Base-by-base conservation (phyloP, 2,888 invertebrate genomes). In the Drosophila nr. perissopoda region DNA sequence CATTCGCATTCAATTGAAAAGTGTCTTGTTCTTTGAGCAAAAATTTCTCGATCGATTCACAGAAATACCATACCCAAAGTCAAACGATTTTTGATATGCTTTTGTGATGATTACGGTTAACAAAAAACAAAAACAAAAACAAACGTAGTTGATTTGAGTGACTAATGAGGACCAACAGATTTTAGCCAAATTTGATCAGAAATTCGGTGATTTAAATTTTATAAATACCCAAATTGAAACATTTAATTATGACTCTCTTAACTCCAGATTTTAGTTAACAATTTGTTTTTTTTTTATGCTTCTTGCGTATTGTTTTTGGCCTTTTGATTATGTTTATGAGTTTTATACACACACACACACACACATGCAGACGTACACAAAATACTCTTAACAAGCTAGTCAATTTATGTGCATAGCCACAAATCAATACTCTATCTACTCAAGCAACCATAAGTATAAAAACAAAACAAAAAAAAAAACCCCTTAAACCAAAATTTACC, bases 91-190 rank as follows among this genome's bases (percentile, higher is more conserved):
- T 82, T 69, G 49, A 71, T 64, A 66, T 79, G 56, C 52, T 64
- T 65, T 56, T 70, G 54, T 61, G 61, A 46, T 40, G 61, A 77
- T 64, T 72, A 54, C 49, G 60, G 58, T 36, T 46, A 49, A 62
- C 65, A 62, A 60, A 75, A 53, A 51, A 13, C 49, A 62, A 53
- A 46, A 42, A 64, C 59, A 57, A 60, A 75, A 56, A 52, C n/a
- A 52, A 62, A 49, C 40, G 56, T 78, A 74, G 70, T 74, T 77
- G 69, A 71, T 81, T 83, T 66, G 54, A 76, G 76, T 83, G 71
- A 73, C 74, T 62, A 83, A 83, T 85, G 88, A 83, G 91, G 91
- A 90, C 91, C 91, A 91, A 91, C 34, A 63, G 29, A 70, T 78
- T 69, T 48, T 76, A 76, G 64, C 57, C 25, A 74, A 81, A 79